Evolutionary conservation across 2,888 invertebrate species (phyloP), one percentile per base, ranked within the genome.

Genomic region (Antheraea yamamai): DNA sequence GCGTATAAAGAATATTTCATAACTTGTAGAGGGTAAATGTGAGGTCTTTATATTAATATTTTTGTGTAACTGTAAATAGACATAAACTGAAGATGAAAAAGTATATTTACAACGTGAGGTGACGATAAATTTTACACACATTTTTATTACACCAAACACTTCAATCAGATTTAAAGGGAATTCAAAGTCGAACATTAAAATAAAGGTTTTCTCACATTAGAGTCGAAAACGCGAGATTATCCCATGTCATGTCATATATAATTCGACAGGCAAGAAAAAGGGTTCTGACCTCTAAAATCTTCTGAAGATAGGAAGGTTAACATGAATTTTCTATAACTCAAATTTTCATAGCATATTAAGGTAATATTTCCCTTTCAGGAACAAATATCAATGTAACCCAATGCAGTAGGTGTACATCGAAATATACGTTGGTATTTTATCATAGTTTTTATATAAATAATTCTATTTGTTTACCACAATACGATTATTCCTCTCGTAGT

Each of bases 201-300:
- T 68, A 39, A 39, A 18, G 68, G 68, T 68, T 68, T 20, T 68
- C 68, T 30, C 39, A 35, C 35, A 39, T 39, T 68, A 68, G 39
- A 68, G 35, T 20, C 39, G 39, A 68, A 68, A 39, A 35, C 68
- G 68, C 68, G 68, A 35, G 35, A 68, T 68, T 68, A 68, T 68
- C 68, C 72, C 55, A 72, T 26, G 72, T 72, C 51, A 72, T 72
- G 72, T 72, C 72, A 52, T 18, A 72, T 72, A 47, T 72, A 47
- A 72, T 72, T 72, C 47, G 71, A 47, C 47, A 72, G 55, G 0
- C 16, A 35, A 39, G 39, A 39, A 39, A 68, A 72, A 72, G 30
- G 72, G 72, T 51, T 52, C 52, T 10, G 72, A 72, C 51, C 39
- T 35, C 39, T 35, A 68, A 35, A 68, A 39, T 7, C 20, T 26